Evolutionary conservation across 1,140 invertebrate species (phyloP), one percentile per base, ranked within the genome.

Genomic region (Diachasmimorpha longicaudata): DNA sequence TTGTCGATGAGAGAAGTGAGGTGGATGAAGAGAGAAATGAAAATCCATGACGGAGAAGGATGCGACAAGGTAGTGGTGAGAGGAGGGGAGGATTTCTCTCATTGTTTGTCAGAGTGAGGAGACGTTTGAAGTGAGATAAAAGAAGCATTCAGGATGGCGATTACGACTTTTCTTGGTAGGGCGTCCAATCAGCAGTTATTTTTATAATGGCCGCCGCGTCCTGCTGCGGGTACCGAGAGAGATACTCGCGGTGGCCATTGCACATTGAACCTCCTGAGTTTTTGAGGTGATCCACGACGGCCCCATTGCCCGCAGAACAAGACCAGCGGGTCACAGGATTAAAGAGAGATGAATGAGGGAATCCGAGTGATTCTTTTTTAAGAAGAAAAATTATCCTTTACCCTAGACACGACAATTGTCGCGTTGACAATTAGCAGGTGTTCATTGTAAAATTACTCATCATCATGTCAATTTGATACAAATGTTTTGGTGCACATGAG

Each of bases 161-260:
- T 89, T 89, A 89, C 83, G 87, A 89, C 87, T 89, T 89, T 89
- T 89, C 88, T 89, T 83, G 85, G 87, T 89, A 89, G 84, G 84
- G 84, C 86, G 87, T 88, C 84, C 87, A 87, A 88, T 88, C 88
- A 87, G 87, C 85, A 87, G 87, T 89, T 89, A 89, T 89, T 89
- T 89, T 89, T 88, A 86, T 87, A 89, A 89, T 88, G 83, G 83
- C 84, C 81, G 80, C 77, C 80, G 79, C 76, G 68, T 77, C 75
- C 69, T 55, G 74, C 76, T 79, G 79, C 70, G 72, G 69, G 70
- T 74, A 75, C 39, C 44, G 77, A 46, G 69, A 74, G 71, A 58
- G 77, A 66, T 44, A 58, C 55, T 77, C 55, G 72, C 71, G 76
- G 77, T 79, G 82, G 79, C 81, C 83, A 81, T 83, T 82, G 82